Evolutionary conservation across 2,888 invertebrate species (phyloP).

Genomic region (Leucophenga maculata): DNA sequence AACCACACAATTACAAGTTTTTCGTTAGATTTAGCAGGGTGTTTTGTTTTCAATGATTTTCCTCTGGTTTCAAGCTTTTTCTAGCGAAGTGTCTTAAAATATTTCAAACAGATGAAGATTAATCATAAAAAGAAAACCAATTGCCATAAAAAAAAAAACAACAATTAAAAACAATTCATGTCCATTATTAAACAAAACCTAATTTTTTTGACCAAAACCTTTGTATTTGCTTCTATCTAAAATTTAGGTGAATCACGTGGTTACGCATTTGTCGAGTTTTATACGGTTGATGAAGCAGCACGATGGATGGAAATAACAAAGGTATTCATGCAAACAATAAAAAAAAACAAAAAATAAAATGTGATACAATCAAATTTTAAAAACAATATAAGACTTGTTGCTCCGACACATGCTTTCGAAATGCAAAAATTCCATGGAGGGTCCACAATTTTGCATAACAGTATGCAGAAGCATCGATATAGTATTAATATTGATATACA

Average conservation of each 20-base stretch:
- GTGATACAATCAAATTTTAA: slow-evolving; percentile 15
- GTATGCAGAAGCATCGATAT: neutral
- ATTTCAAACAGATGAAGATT: too few relatives aligned
- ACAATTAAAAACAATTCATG: slow-evolving; percentile 40
- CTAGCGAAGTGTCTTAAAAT: too few relatives aligned
- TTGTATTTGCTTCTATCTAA: slow-evolving; percentile 77
- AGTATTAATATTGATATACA: too few relatives aligned
- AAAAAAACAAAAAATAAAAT: slow-evolving; percentile 13
- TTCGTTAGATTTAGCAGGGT: too few relatives aligned
- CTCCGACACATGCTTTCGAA: neutral
- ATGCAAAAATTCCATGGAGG: neutral
- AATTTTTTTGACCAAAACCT: slow-evolving; percentile 72
- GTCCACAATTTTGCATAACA: neutral
- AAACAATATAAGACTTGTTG: neutral
- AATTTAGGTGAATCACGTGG: slow-evolving; percentile 92
- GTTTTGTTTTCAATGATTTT: too few relatives aligned
- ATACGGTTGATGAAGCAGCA: slow-evolving; percentile 87
- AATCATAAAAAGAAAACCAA: too few relatives aligned
- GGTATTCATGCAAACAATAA: slow-evolving; percentile 63
- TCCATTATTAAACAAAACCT: slow-evolving; percentile 47
- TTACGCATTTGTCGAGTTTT: slow-evolving; percentile 95
- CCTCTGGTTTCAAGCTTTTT: too few relatives aligned
- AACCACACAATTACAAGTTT: too few relatives aligned
- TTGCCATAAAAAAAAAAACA: too few relatives aligned
- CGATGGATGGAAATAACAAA: slow-evolving; percentile 94